Base-by-base conservation (phyloP, 2,888 invertebrate genomes). In the Lasioglossum oenotherae region DNA sequence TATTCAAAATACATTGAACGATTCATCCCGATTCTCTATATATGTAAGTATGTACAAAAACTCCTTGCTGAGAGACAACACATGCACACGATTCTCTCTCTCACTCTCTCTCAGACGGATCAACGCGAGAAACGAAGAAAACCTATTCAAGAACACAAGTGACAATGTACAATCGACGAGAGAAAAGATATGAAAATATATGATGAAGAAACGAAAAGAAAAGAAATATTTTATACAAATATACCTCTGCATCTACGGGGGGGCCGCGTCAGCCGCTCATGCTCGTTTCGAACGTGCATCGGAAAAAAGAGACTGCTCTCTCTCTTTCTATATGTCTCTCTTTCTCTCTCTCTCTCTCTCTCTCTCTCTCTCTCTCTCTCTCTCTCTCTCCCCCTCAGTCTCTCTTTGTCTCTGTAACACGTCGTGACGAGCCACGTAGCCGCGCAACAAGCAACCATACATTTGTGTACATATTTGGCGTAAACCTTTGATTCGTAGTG, bases 401-500 rank as follows among this genome's bases (percentile, higher is more conserved):
- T 53, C 23, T 53, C 8, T 53, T 53, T 53, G 23, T 8, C 8
- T 19, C 38, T 85, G 88, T 78, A 74, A 44, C 44, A 86, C 69
- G 85, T 84, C 83, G 72, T 87, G 44, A 44, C 75, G 60, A 53
- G 77, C 80, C 80, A 87, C 80, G 78, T 75, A 84, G 79, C 82
- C 82, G 75, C 85, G 71, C 78, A 80, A 74, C 64, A 87, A 89
- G 78, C 82, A 84, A 87, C 87, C 85, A 78, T 89, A 88, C 74
- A 86, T 73, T 84, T 69, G 84, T 81, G 74, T 85, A 86, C 86
- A 86, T 89, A 92, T 92, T 92, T 92, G 92, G 92, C 92, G 92
- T 92, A 88, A 89, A 89, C 86, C 89, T 92, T 92, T 92, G 92
- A 92, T 92, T 92, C 88, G 75, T 88, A 91, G 81, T 86, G 78